A percentile compares a stretch with the other conserved stretches of the same genome.
These are phyloP conservation scores for Lytechinus pictus DNA, from an alignment of 35 echinoderm and acorn worm genomes.

Conservation along the genomic window DNA sequence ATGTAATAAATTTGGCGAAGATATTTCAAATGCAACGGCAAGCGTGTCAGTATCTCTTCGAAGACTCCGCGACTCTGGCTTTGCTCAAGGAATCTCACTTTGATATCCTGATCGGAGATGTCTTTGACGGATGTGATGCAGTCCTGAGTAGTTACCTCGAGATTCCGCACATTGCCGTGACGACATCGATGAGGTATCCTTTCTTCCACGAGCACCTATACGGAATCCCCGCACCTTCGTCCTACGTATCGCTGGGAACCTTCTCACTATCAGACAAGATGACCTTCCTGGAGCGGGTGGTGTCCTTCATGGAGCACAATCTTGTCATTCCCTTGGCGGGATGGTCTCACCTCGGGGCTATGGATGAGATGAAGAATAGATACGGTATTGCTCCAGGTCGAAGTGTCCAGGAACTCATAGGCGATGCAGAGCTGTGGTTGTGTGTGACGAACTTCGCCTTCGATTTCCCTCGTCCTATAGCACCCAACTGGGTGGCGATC, in stretches of 20 bases:
- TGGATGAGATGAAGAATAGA: not conserved
- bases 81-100: not conserved
- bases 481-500: not conserved
- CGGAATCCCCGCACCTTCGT: not conserved
- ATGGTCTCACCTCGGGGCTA: no score
- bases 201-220: not conserved
- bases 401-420: not conserved
- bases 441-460: not conserved
- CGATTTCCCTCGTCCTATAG: not conserved
- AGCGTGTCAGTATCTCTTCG: not conserved
- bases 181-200: not conserved
- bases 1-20: no score
- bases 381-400: not conserved
- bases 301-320: not conserved
- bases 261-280: not conserved
- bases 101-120: not conserved
- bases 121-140: conserved; percentile 5
- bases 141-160: not conserved
- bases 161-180: not conserved
- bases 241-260: not conserved
- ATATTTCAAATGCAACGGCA: not conserved
- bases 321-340: not conserved
- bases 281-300: not conserved
- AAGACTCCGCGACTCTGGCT: not conserved
- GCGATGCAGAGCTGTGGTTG: not conserved